Base-by-base conservation (phyloP, 2,888 invertebrate species). In the Erebia aethiops region DNA sequence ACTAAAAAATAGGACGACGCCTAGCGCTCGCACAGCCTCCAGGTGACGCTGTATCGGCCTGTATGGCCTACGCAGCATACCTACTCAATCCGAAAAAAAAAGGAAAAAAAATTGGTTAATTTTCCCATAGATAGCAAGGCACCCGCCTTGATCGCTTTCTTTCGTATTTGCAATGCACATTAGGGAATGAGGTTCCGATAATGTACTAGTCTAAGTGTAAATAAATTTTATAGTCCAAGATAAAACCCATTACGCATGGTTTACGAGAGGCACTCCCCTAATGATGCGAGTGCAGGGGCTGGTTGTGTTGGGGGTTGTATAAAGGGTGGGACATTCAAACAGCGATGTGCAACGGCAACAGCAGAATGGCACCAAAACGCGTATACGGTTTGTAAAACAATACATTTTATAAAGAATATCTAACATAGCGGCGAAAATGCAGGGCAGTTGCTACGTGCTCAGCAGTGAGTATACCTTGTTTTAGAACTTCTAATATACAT, bases 201-300 rank as follows among this genome's bases (percentile, higher is more conserved):
- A 85, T 85, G 82, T 82, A 85, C 77, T 81, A 76, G 80, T 80
- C 82, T 85, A 88, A 81, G 87, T 85, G 89, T 90, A 89, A 90
- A 90, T 90, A 90, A 85, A 89, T 89, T 91, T 91, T 91, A 91
- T 89, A 88, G 89, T 82, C 84, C 79, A 80, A 90, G 91, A 92
- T 91, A 91, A 90, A 91, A 85, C 82, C 87, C 88, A 90, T 91
- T 91, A 86, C 84, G 81, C 81, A 81, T 87, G 87, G 82, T 91
- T 90, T 91, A 91, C 87, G 90, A 90, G 87, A 80, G 77, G 81
- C 87, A 88, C 87, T 88, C 90, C 90, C 89, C 89, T 92, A 91
- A 92, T 91, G 90, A 92, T 83, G 81, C 77, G 80, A 79, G 79
- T 78, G 86, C 84, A 84, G 82, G 86, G 85, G 84, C 75, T 76